Conservation (phyloP, 1,140 invertebrate genomes). For the Listronotus bonariensis region DNA sequence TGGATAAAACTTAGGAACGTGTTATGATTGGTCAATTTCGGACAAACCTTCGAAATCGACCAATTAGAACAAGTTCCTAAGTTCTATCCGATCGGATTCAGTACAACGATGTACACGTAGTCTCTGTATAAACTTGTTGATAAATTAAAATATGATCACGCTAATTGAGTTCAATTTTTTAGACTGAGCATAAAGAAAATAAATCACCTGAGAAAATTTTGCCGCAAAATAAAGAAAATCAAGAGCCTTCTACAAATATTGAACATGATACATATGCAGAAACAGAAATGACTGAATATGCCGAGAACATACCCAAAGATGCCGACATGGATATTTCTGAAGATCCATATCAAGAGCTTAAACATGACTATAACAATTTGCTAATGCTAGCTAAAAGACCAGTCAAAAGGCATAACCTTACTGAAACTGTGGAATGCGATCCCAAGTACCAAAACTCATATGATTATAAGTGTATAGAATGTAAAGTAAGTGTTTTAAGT, state of each 20-base stretch:
- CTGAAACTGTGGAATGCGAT: slow-evolving; percentile 24
- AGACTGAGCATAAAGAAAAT: not conserved
- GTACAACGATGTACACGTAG: no score
- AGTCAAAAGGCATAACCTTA: slow-evolving; percentile 16
- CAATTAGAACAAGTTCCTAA: no score
- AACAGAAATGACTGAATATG: not conserved
- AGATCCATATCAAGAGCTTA: slow-evolving; percentile 10
- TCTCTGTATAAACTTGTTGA: no score
- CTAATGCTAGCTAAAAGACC: slow-evolving; percentile 35
- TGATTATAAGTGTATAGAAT: slow-evolving; percentile 42
- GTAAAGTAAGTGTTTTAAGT: slow-evolving; percentile 25
- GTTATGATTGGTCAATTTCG: no score
- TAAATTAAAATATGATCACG: no score
- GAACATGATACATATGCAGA: not conserved
- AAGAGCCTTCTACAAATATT: not conserved
- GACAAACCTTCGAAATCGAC: no score
- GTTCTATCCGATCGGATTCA: no score
- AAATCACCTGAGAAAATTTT: not conserved
- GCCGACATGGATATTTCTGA: not conserved
- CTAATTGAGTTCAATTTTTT: no score
- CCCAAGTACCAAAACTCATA: slow-evolving; percentile 27
- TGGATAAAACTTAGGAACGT: no score
- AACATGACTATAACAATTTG: slow-evolving; percentile 35
- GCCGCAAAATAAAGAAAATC: not conserved
- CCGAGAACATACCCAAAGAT: not conserved